Evolutionary conservation across 2,888 invertebrate species (phyloP), one percentile per base, ranked within the genome.

Genomic region (Tiliacea citrago): DNA sequence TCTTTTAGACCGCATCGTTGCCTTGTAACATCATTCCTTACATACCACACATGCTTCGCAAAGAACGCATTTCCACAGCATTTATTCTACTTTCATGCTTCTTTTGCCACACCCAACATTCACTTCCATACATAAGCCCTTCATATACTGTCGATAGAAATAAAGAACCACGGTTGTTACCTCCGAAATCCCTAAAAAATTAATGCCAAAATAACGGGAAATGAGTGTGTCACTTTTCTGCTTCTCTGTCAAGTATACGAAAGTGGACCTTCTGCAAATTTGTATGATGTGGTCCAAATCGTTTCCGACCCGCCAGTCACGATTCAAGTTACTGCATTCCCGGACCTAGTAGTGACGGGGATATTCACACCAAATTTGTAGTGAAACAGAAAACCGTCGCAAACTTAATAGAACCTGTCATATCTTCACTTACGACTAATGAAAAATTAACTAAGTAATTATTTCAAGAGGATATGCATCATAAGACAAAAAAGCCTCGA

Each of bases 301-400:
- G 83, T 79, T 85, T 84, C 84, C 79, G 84, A 84, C 49, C 82
- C 83, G 79, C 79, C 70, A 79, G 79, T 84, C 86, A 85, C 86
- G 86, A 86, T 73, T 77, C 72, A 77, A 82, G 82, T 84, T 73
- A 76, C 84, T 68, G 74, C 82, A 84, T 77, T 85, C 72, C 68
- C 68, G 73, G 68, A 73, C 81, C 71, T 65, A 39, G 35, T 82
- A 83, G 83, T 75, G 83, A 70, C 71, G 83, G 47, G 68, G 42
- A 75, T 83, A 79, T 83, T 79, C 58, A 75, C 83, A 68, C 71
- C 18, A n/a, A 82, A 79, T 75, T 71, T 39, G 35, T 49, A 61
- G 35, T 68, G 7, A 39, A 65, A 71, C 66, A 45, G 18, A 35
- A n/a, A 39, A 45, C 9, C 18, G 1, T 24, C 8, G 18, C 21